Evolutionary conservation across 2,113 vertebrate genomes (phyloP).

Genomic region (Triplophysa dalaica): DNA sequence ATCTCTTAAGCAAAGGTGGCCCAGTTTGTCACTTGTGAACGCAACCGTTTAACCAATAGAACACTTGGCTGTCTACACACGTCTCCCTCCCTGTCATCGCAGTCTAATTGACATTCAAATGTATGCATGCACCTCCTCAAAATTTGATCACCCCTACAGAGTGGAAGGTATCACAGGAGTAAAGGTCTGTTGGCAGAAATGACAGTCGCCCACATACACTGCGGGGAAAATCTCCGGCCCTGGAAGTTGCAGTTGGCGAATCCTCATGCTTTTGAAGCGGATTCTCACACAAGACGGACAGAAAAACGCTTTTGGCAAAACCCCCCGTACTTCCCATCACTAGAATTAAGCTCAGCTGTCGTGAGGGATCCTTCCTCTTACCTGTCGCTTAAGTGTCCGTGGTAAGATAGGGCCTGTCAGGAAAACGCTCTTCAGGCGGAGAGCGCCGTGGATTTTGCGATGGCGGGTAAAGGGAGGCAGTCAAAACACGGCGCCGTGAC

Average conservation of each 20-base stretch:
- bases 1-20: conserved; percentile 15
- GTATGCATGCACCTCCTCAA: conserved; percentile 46
- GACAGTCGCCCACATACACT: background rate
- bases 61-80: conserved; percentile 47
- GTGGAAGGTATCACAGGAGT: conserved; percentile 16
- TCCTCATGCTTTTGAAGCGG: background rate
- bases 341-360: conserved; percentile 3
- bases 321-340: conserved; percentile 5
- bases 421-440: conserved; percentile 17
- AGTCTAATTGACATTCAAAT: conserved; percentile 51
- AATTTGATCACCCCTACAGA: conserved; percentile 45
- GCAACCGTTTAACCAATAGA: conserved; percentile 6
- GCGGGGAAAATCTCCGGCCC: background rate
- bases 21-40: conserved; percentile 29
- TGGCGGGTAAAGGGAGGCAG: conserved; percentile 27
- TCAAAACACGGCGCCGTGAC: conserved; percentile 45
- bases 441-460: conserved; percentile 9
- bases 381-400: background rate
- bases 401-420: background rate
- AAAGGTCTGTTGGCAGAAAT: conserved; percentile 9
- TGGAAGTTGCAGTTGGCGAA: conserved; percentile 4
- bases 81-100: conserved; percentile 33
- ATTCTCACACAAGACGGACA: background rate
- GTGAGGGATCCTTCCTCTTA: background rate
- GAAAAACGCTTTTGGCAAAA: conserved; percentile 8